Conservation (phyloP, 1,140 invertebrate genomes). For the Chlorops oryzae region DNA sequence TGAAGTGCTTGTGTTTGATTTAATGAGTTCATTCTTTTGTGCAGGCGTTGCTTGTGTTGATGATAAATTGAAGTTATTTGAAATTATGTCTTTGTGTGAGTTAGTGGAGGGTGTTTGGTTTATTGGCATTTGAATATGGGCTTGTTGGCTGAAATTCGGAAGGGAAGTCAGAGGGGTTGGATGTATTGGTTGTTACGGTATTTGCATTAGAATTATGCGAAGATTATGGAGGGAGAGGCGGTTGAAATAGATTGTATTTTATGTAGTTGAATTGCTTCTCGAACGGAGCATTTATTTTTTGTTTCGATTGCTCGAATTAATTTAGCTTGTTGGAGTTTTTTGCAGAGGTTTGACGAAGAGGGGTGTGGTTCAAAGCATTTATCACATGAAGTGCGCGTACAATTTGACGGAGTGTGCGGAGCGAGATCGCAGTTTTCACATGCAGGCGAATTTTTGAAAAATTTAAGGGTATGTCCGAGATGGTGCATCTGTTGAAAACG, state of each 20-base stretch:
- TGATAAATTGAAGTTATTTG: too few relatives aligned
- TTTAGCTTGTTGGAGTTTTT: slow-evolving; percentile 10
- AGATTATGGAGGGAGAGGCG: too few relatives aligned
- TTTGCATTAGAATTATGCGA: background rate
- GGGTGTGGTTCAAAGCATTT: slow-evolving; percentile 10
- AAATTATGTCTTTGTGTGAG: background rate
- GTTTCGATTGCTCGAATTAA: slow-evolving; percentile 14
- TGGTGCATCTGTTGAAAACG: too few relatives aligned
- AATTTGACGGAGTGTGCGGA: background rate
- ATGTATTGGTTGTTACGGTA: background rate
- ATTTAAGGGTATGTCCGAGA: slow-evolving; percentile 11
- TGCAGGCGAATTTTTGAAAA: slow-evolving; percentile 10
- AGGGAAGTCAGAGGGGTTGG: background rate
- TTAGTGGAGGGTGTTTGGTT: background rate
- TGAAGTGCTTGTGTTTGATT: background rate
- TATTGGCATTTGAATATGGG: background rate
- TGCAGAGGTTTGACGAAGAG: slow-evolving; percentile 8
- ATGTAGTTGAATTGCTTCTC: too few relatives aligned
- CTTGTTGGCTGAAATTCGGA: background rate
- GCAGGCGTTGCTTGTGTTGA: background rate
- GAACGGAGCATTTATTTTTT: too few relatives aligned
- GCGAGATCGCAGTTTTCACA: slow-evolving; percentile 6
- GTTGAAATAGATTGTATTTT: too few relatives aligned
- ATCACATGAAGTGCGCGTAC: slow-evolving; percentile 1
- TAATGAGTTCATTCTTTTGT: background rate